These are phyloP conservation scores for Acrocephalus arundinaceus DNA, from an alignment of 2,113 vertebrate genomes.

Conservation along the genomic window DNA sequence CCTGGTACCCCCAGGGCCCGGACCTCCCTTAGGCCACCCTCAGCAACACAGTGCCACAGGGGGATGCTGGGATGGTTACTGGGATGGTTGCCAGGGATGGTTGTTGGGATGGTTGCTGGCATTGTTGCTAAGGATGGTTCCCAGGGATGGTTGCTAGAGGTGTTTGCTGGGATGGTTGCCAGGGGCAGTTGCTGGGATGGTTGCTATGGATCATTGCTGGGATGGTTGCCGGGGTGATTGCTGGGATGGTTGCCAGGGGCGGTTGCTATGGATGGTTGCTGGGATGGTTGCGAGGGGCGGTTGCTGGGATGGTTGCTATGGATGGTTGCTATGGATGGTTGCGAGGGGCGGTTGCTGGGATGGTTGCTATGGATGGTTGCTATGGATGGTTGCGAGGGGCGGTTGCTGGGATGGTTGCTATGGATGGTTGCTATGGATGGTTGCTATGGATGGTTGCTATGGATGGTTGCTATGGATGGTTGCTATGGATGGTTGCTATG, in stretches of 20 bases:
- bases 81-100: background rate
- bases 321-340: rapidly evolving
- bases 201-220: background rate
- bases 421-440: rapidly evolving
- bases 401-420: no score
- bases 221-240: background rate
- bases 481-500: background rate
- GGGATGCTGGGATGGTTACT: background rate
- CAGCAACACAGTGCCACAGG: background rate
- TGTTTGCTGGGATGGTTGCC: rapidly evolving
- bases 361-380: background rate
- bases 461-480: background rate
- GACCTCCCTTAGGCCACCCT: rapidly evolving
- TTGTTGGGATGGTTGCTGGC: background rate
- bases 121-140: background rate
- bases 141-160: rapidly evolving
- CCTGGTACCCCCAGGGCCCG: rapidly evolving
- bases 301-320: rapidly evolving
- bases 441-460: background rate
- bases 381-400: rapidly evolving
- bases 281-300: background rate
- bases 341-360: rapidly evolving
- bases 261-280: rapidly evolving
- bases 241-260: background rate
- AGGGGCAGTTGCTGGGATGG: no score